Evolutionary conservation across 1,140 invertebrate genomes (phyloP), one percentile per base, ranked within the genome.

Genomic region (Heterodera carotae): DNA sequence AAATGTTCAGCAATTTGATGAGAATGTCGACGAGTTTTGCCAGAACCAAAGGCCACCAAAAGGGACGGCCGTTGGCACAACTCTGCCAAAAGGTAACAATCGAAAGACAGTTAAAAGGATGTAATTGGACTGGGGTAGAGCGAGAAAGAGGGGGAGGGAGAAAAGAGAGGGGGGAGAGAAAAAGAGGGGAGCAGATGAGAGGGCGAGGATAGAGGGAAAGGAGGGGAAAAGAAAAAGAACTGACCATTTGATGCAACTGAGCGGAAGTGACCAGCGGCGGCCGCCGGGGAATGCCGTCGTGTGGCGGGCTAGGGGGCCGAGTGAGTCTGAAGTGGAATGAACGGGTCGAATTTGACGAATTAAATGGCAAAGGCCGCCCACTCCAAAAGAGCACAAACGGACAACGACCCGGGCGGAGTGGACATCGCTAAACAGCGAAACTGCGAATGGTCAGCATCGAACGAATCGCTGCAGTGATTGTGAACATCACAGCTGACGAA

Each of bases 1-100:
- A 69, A 83, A 81, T 83, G 8, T 59, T 67, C 31, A 81, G 53
- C 25, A 80, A 25, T 64, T 71, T 33, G 31, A 81, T 73, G 39
- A 81, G 71, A 12, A 75, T 67, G 10, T n/a, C 59, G 31, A 56
- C 34, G 31, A 81, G 70, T 34, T 82, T 53, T 31, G 82, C 79
- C 76, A 77, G 33, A 22, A 80, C 81, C 27, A 78, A 36, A 15
- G 79, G 79, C 74, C 81, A 80, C 36, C 76, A 59, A 66, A 29
- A 31, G 25, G 62, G 62, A 15, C 62, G 62, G 10, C 62, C 62
- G 5, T 22, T 1, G 48, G 48, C 12, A 56, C 48, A 56, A 56
- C 48, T 22, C 48, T 56, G 48, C 12, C 12, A 22, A 56, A 56
- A 22, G 5, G n/a, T n/a, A n/a, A n/a, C n/a, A n/a, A n/a, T n/a